Percentiles rank a stretch among this genome's conserved stretches.
Conservation (phyloP, 2,888 invertebrate species). For the Pachycephus smyrnensis region DNA sequence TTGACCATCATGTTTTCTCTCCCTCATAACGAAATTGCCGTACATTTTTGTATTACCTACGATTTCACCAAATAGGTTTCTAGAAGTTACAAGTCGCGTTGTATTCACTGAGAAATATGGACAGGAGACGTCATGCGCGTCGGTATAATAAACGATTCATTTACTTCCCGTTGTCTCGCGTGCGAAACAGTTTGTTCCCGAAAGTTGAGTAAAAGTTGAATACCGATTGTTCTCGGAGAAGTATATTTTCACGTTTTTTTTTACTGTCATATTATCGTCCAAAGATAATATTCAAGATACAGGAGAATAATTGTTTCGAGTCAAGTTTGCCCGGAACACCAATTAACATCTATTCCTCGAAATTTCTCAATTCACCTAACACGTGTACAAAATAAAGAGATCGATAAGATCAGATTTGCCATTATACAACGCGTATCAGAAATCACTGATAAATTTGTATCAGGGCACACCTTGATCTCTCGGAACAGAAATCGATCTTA, state of each 20-base stretch:
- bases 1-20: not conserved
- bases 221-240: not conserved
- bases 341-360: not conserved
- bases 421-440: not conserved
- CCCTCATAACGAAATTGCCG: not conserved
- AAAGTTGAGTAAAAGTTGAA: not conserved
- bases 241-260: not conserved
- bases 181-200: not conserved
- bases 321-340: not conserved
- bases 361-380: not conserved
- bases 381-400: not conserved
- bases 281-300: not conserved
- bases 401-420: not conserved
- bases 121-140: not conserved
- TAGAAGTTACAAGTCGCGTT: not conserved
- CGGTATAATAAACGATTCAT: not conserved
- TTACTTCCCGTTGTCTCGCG: not conserved
- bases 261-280: not conserved
- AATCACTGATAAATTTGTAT: not conserved
- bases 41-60: not conserved
- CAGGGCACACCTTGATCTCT: not conserved
- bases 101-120: not conserved
- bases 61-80: constrained; percentile 1
- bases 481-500: not conserved
- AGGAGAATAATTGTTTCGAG: not conserved